A percentile compares a stretch with the other conserved stretches of the same genome.
phyloP scores from a whole-genome alignment of 2,113 vertebrate genomes.

The Phodopus roborovskii region DNA sequence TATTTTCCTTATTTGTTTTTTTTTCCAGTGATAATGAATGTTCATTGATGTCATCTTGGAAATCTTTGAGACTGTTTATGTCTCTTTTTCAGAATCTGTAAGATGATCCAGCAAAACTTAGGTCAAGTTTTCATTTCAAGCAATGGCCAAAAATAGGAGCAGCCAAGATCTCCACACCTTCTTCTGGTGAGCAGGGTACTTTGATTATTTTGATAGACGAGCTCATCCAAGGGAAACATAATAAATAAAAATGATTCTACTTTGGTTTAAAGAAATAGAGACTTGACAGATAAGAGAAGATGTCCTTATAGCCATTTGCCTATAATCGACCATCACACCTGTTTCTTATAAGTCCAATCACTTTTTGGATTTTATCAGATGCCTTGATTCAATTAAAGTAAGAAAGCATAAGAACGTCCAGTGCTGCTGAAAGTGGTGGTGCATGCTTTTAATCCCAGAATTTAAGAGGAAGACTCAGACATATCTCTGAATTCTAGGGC shows the following conservation, averaged over 20 bases:
- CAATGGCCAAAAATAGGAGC: background rate
- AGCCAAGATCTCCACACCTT: background rate
- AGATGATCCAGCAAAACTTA: background rate
- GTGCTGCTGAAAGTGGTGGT: background rate
- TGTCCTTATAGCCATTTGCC: background rate
- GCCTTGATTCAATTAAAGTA: background rate
- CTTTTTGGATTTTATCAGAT: background rate
- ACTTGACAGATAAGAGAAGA: background rate
- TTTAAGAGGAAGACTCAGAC: background rate
- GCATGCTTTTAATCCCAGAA: background rate
- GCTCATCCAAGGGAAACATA: background rate
- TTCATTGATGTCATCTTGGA: background rate
- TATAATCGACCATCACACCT: background rate
- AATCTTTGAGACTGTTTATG: background rate
- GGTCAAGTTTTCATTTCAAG: background rate
- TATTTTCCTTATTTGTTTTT: background rate
- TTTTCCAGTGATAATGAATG: background rate
- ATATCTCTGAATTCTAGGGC: background rate
- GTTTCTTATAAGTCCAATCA: background rate
- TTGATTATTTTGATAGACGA: background rate
- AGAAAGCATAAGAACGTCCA: background rate
- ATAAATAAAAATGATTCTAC: background rate
- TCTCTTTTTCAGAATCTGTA: background rate
- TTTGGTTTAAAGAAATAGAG: background rate
- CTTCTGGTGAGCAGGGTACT: background rate